Evolutionary conservation across 1,140 invertebrate species (phyloP).

Genomic region (Trichonephila clavipes): DNA sequence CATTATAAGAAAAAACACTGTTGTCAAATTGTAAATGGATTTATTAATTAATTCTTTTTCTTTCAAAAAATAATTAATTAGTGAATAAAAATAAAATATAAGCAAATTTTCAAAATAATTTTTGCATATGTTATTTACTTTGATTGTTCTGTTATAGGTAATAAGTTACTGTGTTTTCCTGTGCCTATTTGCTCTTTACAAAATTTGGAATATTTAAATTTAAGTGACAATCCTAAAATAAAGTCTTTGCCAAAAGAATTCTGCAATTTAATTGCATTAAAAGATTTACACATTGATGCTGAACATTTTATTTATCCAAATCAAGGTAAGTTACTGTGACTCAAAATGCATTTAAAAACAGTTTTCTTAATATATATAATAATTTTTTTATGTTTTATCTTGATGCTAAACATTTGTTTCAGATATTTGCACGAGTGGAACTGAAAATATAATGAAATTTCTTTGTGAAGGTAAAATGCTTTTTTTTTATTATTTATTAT

Average conservation of each 20-base stretch:
- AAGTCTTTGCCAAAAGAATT: conserved; percentile 68
- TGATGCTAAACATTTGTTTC: not conserved
- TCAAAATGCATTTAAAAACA: not conserved
- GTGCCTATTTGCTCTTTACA: conserved; percentile 19
- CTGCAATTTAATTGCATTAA: conserved; percentile 10
- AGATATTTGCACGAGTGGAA: conserved; percentile 48
- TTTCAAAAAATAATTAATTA: too few relatives aligned
- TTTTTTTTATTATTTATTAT: not conserved
- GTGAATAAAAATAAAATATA: too few relatives aligned
- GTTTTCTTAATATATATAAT: not conserved
- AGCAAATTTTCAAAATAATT: too few relatives aligned
- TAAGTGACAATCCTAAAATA: conserved; percentile 71
- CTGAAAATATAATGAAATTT: conserved; percentile 43
- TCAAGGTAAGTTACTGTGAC: not conserved
- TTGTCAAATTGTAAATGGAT: too few relatives aligned
- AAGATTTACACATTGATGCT: conserved; percentile 51
- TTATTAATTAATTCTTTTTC: too few relatives aligned
- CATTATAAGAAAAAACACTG: too few relatives aligned
- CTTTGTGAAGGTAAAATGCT: conserved; percentile 47
- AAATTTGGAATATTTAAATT: conserved; percentile 39
- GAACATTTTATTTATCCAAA: conserved; percentile 47
- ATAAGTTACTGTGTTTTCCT: conserved; percentile 57
- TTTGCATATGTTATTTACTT: too few relatives aligned
- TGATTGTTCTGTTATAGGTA: conserved; percentile 52
- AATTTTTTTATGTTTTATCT: not conserved